Evolutionary conservation across 2,797 vertebrate genomes (phyloP), one percentile per base, ranked within the genome.

Genomic region (Centropyge bicolor): DNA sequence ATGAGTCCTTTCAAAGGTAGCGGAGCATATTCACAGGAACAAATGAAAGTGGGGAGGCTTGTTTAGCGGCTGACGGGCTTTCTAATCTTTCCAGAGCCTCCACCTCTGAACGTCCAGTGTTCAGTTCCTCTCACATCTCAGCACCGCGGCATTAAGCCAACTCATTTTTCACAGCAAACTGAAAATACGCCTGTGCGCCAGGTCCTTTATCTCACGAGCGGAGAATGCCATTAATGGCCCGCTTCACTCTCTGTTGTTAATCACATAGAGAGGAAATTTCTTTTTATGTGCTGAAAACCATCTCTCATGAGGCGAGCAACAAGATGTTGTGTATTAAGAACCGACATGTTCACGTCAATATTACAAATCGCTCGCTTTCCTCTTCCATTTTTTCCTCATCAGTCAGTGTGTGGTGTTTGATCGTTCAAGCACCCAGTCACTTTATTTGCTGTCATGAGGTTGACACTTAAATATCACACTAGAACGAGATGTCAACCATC

Each of bases 101-200:
- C 67, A 52, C 51, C 57, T 70, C 66, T 73, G 70, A 83, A 71
- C 60, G 76, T 82, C 75, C 70, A 78, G 68, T 61, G 45, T 80
- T 72, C 74, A 49, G 46, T 72, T 78, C 31, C 19, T 70, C 62
- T 72, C 31, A 70, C 75, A 60, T 86, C 70, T 67, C 74, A 35
- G 35, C 69, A 65, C 51, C 27, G 71, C 66, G 5, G 74, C 73
- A 70, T 80, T 74, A 85, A 76, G 64, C 62, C 61, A 48, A 84
- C 60, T 81, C 61, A 51, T 88, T 91, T 86, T 88, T 86, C 78
- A 88, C 82, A 83, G 67, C 78, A 88, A 88, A 59, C 76, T 79
- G 70, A 71, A 86, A 87, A 83, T 74, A 31, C 36, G 11, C 46
- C 66, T 36, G 70, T 74, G 70, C 77, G 71, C 74, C 81, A 61